Evolutionary conservation across 2,888 invertebrate genomes (phyloP), one percentile per base, ranked within the genome.

Genomic region (Troides aeacus): DNA sequence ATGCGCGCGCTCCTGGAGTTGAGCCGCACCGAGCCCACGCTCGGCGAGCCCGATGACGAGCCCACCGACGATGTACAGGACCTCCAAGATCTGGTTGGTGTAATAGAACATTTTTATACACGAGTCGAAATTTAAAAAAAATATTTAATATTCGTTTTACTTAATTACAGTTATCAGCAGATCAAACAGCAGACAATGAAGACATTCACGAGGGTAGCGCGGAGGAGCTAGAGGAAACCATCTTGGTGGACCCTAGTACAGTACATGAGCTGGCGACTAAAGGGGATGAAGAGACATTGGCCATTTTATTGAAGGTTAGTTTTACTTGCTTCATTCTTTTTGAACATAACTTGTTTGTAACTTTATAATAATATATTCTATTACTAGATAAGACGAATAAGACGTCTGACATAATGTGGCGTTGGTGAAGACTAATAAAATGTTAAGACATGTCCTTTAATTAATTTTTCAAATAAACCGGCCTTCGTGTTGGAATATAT

Each of bases 181-280:
- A 88, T 8, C 80, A 80, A 56, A 78, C 81, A 0, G 66, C 76
- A 10, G 85, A 82, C 21, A 73, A 72, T 2, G 89, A 85, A 58
- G 87, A 80, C 12, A 77, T 76, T 5, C 76, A 77, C 0, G 84
- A 83, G 10, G 76, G 77, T 0, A 79, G 72, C 2, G 72, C 79
- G 0, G 87, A 85, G n/a, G 87, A 87, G 42, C 77, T 79, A 10
- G 89, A 86, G 36, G 89, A 88, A 3, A 74, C 78, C 0, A 74
- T 78, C 1, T 74, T 81, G 0, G 57, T 85, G 36, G 91, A 88
- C 66, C 94, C 96, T 57, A 95, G 96, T 0, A 89, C 95, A 1
- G 93, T 97, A 42, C 96, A 97, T 82, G 96, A 95, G 64, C 91
- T 97, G 46, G 95, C 96, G 10, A 94, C 96, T 69, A 95, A 95